Percentiles rank a stretch among this genome's conserved stretches.
Evolutionary conservation across 2,888 invertebrate genomes (phyloP).

Genomic region (Glaucopsyche alexis): DNA sequence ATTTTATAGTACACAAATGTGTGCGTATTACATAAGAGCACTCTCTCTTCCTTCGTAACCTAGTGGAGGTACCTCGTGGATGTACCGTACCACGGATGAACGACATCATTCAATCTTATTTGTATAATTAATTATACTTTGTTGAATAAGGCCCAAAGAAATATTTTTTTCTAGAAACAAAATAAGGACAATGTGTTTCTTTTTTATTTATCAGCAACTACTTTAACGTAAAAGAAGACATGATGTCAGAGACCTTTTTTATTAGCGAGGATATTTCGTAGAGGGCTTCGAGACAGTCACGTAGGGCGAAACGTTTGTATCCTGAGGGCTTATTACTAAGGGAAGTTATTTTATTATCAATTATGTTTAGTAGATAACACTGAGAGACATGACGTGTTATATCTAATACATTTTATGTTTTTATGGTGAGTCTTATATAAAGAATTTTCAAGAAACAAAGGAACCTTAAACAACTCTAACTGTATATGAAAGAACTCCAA

Average conservation of each 20-base stretch:
- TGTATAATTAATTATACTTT: no score
- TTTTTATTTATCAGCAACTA: not conserved
- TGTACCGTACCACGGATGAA: no score
- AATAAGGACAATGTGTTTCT: not conserved
- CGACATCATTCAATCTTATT: no score
- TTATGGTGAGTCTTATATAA: not conserved
- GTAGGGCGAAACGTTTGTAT: not conserved
- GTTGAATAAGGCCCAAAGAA: no score
- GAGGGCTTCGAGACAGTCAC: not conserved
- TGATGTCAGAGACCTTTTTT: not conserved
- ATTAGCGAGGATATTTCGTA: not conserved
- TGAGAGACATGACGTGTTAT: not conserved
- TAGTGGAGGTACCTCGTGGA: no score
- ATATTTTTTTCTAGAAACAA: not conserved
- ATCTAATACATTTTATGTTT: not conserved
- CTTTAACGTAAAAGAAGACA: not conserved
- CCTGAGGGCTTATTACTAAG: not conserved
- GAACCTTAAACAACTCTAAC: no score
- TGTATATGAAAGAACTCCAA: no score
- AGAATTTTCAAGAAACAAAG: no score
- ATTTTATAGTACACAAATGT: no score
- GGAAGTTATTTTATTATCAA: constrained; percentile 8
- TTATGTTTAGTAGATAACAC: not conserved
- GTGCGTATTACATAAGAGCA: no score
- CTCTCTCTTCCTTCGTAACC: no score